Conservation (phyloP, 2,113 vertebrate genomes). For the Romanogobio albipinnatus region DNA sequence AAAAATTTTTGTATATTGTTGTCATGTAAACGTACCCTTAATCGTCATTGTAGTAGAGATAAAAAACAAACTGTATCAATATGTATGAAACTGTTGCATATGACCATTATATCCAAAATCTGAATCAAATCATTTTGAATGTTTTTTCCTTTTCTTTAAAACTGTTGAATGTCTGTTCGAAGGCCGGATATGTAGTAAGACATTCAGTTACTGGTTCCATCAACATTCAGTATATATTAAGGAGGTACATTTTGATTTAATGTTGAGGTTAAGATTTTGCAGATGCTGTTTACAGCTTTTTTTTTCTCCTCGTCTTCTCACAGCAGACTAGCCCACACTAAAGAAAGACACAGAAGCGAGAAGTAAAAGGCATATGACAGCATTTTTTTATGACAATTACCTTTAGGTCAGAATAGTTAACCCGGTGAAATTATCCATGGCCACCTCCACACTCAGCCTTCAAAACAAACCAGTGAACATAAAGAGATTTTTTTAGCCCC, state of each 20-base stretch:
- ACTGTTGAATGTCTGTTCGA: not conserved
- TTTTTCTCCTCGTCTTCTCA: not conserved
- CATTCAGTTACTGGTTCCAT: not conserved
- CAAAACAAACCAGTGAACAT: conserved; percentile 58
- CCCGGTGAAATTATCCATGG: conserved; percentile 58
- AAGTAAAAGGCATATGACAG: conserved; percentile 57
- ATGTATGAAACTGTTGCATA: not conserved
- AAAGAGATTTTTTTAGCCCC: conserved; percentile 56
- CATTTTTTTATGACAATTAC: conserved; percentile 58
- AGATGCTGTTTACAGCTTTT: not conserved
- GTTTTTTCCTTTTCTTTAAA: too few species aligned
- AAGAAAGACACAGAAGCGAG: conserved; percentile 49
- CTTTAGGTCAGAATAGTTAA: conserved; percentile 63
- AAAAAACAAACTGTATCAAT: too few species aligned
- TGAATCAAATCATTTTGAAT: too few species aligned
- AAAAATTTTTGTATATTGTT: too few species aligned
- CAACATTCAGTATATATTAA: not conserved
- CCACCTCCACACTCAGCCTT: conserved; percentile 49
- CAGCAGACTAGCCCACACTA: not conserved
- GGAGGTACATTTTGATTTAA: not conserved
- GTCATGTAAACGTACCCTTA: too few species aligned
- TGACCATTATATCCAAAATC: not conserved
- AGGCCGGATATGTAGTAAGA: not conserved
- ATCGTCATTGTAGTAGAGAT: too few species aligned
- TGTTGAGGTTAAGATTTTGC: not conserved